Conservation (phyloP, 2,113 vertebrate genomes). For the Corvus hawaiiensis region DNA sequence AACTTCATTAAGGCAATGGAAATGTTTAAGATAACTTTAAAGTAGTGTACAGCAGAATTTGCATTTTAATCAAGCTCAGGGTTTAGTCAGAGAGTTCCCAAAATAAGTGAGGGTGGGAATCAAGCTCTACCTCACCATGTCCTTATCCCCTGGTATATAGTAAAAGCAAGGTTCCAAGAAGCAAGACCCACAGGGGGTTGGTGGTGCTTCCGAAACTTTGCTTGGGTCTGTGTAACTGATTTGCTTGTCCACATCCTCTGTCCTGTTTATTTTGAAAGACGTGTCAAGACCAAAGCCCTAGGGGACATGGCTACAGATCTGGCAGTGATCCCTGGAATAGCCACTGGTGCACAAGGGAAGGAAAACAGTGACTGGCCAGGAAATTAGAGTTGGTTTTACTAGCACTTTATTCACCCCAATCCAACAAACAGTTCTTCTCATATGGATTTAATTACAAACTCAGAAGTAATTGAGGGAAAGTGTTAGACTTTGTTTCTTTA, state of each 20-base stretch:
- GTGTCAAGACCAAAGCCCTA: background rate
- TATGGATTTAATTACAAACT: background rate
- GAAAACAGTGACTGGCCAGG: background rate
- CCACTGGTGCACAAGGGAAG: background rate
- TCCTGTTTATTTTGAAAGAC: background rate
- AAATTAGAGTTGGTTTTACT: conserved; percentile 31
- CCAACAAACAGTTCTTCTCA: background rate
- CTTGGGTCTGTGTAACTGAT: background rate
- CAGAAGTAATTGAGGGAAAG: background rate
- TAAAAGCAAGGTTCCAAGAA: background rate
- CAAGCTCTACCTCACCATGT: background rate
- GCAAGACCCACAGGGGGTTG: fast-evolving
- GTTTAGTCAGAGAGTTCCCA: conserved; percentile 1
- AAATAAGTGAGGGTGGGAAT: background rate
- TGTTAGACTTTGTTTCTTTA: background rate
- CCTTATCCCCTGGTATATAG: background rate
- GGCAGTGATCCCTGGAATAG: background rate
- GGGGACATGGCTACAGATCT: background rate
- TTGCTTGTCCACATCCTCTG: background rate
- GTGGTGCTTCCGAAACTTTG: background rate
- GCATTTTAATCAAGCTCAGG: background rate
- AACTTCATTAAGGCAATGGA: background rate
- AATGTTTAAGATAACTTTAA: background rate
- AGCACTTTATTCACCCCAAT: background rate
- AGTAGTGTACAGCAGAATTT: background rate